phyloP scores from a whole-genome alignment of 2,797 vertebrate genomes.

The Adelosebastes latens region DNA sequence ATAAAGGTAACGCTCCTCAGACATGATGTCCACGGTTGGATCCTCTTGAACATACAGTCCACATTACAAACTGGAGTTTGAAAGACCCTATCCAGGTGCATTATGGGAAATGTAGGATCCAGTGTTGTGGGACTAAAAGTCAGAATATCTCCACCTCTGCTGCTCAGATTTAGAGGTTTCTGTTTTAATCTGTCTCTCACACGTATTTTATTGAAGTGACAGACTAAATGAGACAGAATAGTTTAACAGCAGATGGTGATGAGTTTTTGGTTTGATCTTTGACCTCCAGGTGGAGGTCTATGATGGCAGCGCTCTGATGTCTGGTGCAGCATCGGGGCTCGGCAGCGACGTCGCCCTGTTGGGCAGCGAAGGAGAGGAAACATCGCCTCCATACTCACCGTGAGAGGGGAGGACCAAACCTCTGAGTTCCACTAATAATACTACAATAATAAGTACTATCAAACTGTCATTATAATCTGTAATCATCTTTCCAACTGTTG shows the following conservation, averaged over 20 bases:
- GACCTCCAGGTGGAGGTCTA: not conserved
- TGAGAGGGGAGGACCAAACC: not conserved
- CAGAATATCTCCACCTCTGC: not conserved
- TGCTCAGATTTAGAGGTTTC: not conserved
- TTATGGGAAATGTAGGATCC: not conserved
- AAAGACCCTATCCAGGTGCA: not conserved
- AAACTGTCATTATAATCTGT: not conserved
- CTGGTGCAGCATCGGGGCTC: accelerated
- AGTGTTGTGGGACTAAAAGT: not conserved
- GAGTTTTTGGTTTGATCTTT: conserved; percentile 12
- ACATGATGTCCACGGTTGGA: not conserved
- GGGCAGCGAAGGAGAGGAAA: not conserved
- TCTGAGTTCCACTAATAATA: not conserved
- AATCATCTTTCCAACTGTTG: not conserved
- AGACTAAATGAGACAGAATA: not conserved
- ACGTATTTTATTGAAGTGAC: not conserved
- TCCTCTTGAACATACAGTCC: not conserved
- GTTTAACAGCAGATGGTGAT: not conserved
- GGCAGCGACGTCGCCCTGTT: conserved; percentile 3
- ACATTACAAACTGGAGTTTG: not conserved
- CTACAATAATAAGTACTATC: not conserved
- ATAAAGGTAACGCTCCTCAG: too few relatives aligned
- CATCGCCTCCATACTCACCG: not conserved
- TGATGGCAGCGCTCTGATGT: not conserved
- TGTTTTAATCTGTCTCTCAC: not conserved